Percentiles rank a stretch among this genome's conserved stretches.
phyloP scores from a whole-genome alignment of 2,113 vertebrate genomes.

The Ochotona princeps region DNA sequence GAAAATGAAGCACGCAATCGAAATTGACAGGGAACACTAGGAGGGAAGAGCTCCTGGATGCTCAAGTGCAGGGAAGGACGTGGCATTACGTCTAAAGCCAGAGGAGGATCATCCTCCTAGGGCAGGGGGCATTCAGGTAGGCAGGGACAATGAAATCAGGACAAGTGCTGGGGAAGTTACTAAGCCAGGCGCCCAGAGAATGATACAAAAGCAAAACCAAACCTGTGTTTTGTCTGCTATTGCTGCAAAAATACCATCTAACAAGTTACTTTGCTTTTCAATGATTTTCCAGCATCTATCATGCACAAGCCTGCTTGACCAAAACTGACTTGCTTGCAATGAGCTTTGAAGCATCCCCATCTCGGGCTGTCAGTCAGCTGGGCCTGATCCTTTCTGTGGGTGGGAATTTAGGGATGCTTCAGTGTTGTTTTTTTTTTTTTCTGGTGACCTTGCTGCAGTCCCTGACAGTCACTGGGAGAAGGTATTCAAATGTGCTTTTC shows the following conservation, averaged over 20 bases:
- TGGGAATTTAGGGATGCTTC: not conserved
- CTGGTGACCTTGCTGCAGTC: not conserved
- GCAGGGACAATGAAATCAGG: not conserved
- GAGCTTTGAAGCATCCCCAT: not conserved
- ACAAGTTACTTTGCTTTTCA: not conserved
- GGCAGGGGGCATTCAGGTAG: not conserved
- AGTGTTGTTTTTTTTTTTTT: conserved; percentile 7
- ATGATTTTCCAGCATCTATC: not conserved
- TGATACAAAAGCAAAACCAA: not conserved
- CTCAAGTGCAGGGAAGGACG: not conserved
- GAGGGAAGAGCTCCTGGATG: not conserved
- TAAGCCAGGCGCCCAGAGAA: not conserved
- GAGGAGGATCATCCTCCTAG: not conserved
- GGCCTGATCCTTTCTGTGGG: not conserved
- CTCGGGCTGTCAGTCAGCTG: not conserved
- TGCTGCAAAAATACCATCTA: conserved; percentile 18
- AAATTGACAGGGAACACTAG: conserved; percentile 3
- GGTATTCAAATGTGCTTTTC: not conserved
- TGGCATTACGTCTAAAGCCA: not conserved
- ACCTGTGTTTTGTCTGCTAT: not conserved
- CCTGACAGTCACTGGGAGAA: not conserved
- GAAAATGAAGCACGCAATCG: not conserved
- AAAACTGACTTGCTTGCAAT: not conserved
- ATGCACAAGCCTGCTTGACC: not conserved
- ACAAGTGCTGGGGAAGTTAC: not conserved